Evolutionary conservation across 2,888 invertebrate species (phyloP).

Genomic region (Lucinisca nassula): DNA sequence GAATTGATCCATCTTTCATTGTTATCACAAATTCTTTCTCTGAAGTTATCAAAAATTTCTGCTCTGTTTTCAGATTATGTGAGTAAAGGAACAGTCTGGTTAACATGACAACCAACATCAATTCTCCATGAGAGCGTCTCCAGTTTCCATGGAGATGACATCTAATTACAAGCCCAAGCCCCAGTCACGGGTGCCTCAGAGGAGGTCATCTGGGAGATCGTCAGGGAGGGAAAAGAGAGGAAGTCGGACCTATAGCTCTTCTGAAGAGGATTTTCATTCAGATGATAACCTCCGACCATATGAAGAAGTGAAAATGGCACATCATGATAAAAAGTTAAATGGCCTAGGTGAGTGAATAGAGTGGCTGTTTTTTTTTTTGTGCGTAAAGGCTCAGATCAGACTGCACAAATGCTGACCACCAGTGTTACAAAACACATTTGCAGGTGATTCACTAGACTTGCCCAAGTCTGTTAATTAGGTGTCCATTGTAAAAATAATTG

Average conservation of each 20-base stretch:
- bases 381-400: no score
- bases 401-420: no score
- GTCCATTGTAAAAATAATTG: no score
- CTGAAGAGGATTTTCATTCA: constrained; percentile 84
- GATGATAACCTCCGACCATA: constrained; percentile 85
- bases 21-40: no score
- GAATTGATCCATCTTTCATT: no score
- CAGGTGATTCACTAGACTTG: no score
- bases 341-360: constrained; percentile 84
- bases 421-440: no score
- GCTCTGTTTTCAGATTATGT: not conserved
- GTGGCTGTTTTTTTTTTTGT: no score
- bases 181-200: constrained; percentile 66
- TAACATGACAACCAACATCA: constrained; percentile 45
- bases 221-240: constrained; percentile 68
- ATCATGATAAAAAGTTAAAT: constrained; percentile 84
- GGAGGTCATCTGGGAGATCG: constrained; percentile 43
- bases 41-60: not conserved
- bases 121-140: constrained; percentile 61
- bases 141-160: constrained; percentile 72
- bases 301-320: constrained; percentile 85
- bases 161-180: constrained; percentile 72
- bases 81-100: not conserved
- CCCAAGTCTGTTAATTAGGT: no score
- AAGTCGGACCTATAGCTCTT: constrained; percentile 81